Evolutionary conservation across 2,797 vertebrate species (phyloP), one percentile per base, ranked within the genome.

Genomic region (Threskiornis aethiopicus): DNA sequence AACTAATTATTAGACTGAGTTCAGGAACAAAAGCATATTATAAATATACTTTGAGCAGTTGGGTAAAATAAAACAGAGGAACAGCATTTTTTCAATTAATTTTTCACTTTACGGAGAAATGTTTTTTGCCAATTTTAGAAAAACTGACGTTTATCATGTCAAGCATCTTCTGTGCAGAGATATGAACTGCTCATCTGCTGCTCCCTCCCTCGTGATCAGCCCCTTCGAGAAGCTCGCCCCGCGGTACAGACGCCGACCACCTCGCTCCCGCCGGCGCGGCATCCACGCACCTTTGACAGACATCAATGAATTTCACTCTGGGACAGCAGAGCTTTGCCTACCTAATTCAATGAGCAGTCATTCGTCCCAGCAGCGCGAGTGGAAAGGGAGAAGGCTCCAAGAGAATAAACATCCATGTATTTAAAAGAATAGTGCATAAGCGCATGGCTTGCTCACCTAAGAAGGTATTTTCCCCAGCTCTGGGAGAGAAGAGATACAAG

Each of bases 361-460:
- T 11, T 75, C 10, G 10, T 24, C 5, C 1, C 6, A 75, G 82
- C 76, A 51, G 72, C 0, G 0, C 6, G 44, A 61, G 42, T 2
- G 2, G 25, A 72, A 82, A 69, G 78, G 62, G 47, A 67, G 89
- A 94, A 52, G 57, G 91, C 66, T 92, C 87, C 62, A 59, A 49
- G 65, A 55, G 76, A 82, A 89, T 47, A 31, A 87, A 78, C 33
- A 89, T 62, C 29, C 59, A 10, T 3, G 57, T n/a, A 37, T 81
- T 86, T 21, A 84, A 81, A 80, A 67, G 67, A 91, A 57, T 4
- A 90, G 41, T n/a, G 41, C 2, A 0, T 65, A 71, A 93, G 76
- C 14, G 14, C 69, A 29, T 76, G 73, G 82, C 85, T 91, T 86
- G 79, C 89, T 93, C 73, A 76, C 58, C 47, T 76, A 94, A 33